A percentile compares a stretch with the other conserved stretches of the same genome.
These are phyloP conservation scores for Macrotus californicus DNA, from an alignment of 2,113 vertebrate species.

Conservation along the genomic window DNA sequence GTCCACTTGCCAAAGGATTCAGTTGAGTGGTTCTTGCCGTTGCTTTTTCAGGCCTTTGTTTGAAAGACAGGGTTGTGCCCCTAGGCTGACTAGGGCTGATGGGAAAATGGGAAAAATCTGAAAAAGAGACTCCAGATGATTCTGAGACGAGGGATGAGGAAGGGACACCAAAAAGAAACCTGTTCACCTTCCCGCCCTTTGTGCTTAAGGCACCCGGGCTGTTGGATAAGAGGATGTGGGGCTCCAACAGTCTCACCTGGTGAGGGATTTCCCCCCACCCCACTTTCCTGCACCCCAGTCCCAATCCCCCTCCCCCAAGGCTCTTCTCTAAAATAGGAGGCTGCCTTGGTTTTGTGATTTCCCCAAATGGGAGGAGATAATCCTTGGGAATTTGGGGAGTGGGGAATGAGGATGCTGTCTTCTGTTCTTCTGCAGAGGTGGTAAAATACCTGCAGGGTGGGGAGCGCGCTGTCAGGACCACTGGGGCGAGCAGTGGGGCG, in stretches of 20 bases:
- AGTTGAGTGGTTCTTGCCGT: constrained; percentile 36
- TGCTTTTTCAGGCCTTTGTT: constrained; percentile 42
- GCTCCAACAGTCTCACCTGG: no score
- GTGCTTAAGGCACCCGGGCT: neutral
- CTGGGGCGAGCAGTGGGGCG: accelerated
- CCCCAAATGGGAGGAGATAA: neutral
- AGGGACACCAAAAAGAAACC: neutral
- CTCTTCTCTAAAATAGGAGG: neutral
- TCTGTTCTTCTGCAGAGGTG: neutral
- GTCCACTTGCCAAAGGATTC: constrained; percentile 10
- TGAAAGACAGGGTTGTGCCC: constrained; percentile 30
- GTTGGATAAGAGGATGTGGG: neutral
- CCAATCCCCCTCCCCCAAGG: accelerated
- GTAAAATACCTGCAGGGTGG: neutral
- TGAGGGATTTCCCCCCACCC: accelerated
- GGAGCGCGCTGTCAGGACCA: neutral
- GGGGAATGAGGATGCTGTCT: neutral
- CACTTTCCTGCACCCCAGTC: neutral
- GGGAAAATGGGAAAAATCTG: constrained; percentile 16
- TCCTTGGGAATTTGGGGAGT: neutral
- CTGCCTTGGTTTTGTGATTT: neutral
- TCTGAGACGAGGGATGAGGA: neutral
- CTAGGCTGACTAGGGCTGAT: constrained; percentile 32
- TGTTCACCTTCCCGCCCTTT: neutral
- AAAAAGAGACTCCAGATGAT: neutral